Evolutionary conservation across 2,888 invertebrate species (phyloP).

Genomic region (Pharmacophagus antenor): DNA sequence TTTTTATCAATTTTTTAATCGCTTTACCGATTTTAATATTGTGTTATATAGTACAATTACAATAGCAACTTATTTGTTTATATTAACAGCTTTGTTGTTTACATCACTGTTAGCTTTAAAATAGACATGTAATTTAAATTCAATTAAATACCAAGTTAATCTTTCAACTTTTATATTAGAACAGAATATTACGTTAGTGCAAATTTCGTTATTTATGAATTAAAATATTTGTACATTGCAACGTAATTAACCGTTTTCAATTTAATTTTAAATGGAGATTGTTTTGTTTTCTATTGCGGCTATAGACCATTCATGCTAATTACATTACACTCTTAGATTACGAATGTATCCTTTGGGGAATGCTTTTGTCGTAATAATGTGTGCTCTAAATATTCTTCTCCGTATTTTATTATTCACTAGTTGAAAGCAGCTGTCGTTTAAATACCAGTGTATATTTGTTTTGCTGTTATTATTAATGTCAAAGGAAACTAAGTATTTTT

Average conservation of each 20-base stretch:
- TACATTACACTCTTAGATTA: constrained; percentile 9
- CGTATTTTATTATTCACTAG: not conserved
- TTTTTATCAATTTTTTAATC: constrained; percentile 7
- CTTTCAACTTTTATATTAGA: too few species aligned
- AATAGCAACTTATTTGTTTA: too few species aligned
- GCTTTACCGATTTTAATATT: too few species aligned
- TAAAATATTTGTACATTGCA: not conserved
- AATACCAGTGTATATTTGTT: too few species aligned
- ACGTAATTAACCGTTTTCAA: constrained; percentile 1
- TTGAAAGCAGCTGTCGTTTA: too few species aligned
- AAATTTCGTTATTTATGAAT: not conserved
- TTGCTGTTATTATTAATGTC: too few species aligned
- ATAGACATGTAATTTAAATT: too few species aligned
- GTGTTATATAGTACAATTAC: too few species aligned
- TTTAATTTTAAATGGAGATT: constrained; percentile 8
- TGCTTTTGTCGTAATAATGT: constrained; percentile 3
- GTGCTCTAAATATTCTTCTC: not conserved
- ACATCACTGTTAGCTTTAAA: too few species aligned
- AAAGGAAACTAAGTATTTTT: too few species aligned
- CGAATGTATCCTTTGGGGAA: constrained; percentile 5
- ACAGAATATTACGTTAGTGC: not conserved
- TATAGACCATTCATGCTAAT: not conserved
- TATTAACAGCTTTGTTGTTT: too few species aligned
- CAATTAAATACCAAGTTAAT: too few species aligned
- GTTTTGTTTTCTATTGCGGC: constrained; percentile 7